Base-by-base conservation (phyloP, 2,113 vertebrate genomes). In the Pongo pygmaeus region DNA sequence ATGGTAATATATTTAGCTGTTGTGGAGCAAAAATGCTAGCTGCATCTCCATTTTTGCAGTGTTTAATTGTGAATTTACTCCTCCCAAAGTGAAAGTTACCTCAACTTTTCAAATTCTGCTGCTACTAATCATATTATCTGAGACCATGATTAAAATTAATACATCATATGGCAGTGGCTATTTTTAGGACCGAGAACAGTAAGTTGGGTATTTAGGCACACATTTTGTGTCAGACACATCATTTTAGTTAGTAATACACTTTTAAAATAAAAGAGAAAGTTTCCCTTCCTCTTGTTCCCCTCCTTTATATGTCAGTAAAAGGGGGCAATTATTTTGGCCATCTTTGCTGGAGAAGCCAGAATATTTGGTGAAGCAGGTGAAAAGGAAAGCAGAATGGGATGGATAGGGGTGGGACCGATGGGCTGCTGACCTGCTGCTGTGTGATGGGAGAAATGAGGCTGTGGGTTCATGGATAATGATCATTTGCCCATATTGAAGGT, bases 201-300 rank as follows among this genome's bases (percentile, higher is more conserved):
- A 92, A 91, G 22, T 85, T 50, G 89, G 46, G 48, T 38, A 64
- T 79, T 77, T 52, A 69, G 67, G 83, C 40, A 61, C 9, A 61
- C 74, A 20, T 93, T 79, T 94, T 81, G 35, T 88, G 70, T 93
- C 87, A 93, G 67, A 61, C 72, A 81, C 22, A 38, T 59, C 40
- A 52, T 55, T 95, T 89, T 48, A 72, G 27, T 80, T 84, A 79
- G 30, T 77, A 85, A 57, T 52, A 92, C 8, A 48, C 25, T 88
- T 84, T 79, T 35, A 46, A 87, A 95, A 92, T 75, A 43, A 96
- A 57, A 89, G 80, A 88, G n/a, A 94, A 80, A 38, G 12, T 61
- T 59, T 17, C 30, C 38, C 43, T 61, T 84, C 23, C 80, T 43
- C 23, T 13, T 12, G 11, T 13, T 75, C 32, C 3, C n/a, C 2